A percentile compares a stretch with the other conserved stretches of the same genome.
phyloP scores from a whole-genome alignment of 2,797 vertebrate species.

The Ctenopoma multispine region DNA sequence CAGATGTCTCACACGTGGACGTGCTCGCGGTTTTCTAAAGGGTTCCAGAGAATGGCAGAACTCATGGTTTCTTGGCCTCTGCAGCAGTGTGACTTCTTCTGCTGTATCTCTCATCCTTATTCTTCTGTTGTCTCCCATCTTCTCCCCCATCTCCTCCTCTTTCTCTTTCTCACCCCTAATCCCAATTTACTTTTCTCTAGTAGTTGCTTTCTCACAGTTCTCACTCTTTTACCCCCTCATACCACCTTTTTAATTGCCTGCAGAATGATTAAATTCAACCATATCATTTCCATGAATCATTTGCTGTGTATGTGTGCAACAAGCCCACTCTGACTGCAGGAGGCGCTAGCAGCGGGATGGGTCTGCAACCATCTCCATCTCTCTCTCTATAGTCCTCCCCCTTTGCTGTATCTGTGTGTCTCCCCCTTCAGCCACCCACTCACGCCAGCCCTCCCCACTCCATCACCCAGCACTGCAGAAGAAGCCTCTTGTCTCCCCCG shows the following conservation, averaged over 20 bases:
- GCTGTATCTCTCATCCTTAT: neutral
- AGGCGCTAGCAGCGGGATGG: conserved; percentile 41
- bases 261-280: conserved; percentile 36
- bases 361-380: conserved; percentile 23
- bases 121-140: neutral
- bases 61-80: neutral
- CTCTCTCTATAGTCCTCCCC: conserved; percentile 4
- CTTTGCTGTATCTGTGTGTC: conserved; percentile 21
- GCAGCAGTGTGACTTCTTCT: neutral
- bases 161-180: neutral
- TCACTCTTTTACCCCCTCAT: neutral
- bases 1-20: neutral
- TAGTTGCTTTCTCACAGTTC: neutral
- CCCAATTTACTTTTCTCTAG: neutral
- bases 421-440: conserved; percentile 8
- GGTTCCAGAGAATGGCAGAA: neutral
- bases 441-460: neutral
- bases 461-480: conserved; percentile 62
- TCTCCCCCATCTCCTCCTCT: neutral
- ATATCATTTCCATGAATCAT: conserved; percentile 31
- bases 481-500: conserved; percentile 61
- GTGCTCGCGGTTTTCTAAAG: neutral
- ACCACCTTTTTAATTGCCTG: neutral
- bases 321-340: conserved; percentile 45
- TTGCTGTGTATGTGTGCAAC: conserved; percentile 15